Evolutionary conservation across 1,140 invertebrate species (phyloP).

Genomic region (Drosophila carrolli): DNA sequence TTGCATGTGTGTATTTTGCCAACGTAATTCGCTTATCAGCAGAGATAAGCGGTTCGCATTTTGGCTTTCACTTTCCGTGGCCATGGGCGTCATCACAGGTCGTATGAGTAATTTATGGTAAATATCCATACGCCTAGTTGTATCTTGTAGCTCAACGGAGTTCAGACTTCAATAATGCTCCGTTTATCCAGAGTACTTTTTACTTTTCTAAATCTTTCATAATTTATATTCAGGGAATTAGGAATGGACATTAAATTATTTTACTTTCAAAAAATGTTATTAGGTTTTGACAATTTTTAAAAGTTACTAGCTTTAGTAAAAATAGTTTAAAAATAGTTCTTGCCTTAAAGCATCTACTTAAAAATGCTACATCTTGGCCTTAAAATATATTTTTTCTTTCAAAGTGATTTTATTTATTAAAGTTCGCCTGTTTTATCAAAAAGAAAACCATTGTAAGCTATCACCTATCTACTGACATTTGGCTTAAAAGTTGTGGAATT

Average conservation of each 20-base stretch:
- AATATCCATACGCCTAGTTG: constrained; percentile 52
- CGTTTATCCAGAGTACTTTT: too few relatives aligned
- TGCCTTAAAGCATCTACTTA: too few relatives aligned
- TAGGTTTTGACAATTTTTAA: too few relatives aligned
- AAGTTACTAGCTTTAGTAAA: too few relatives aligned
- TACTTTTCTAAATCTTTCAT: too few relatives aligned
- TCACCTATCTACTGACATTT: constrained; percentile 44
- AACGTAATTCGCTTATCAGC: constrained; percentile 37
- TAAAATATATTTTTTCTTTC: too few relatives aligned
- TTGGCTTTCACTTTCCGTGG: constrained; percentile 44
- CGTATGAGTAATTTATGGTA: constrained; percentile 60
- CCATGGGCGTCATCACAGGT: constrained; percentile 40
- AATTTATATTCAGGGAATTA: too few relatives aligned
- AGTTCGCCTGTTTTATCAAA: neutral
- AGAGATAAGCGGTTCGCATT: constrained; percentile 18
- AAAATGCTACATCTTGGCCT: too few relatives aligned
- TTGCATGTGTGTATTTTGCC: constrained; percentile 10
- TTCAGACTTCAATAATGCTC: too few relatives aligned
- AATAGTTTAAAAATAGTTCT: too few relatives aligned
- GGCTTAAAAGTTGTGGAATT: constrained; percentile 33
- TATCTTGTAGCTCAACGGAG: neutral
- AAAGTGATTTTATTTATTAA: constrained; percentile 5
- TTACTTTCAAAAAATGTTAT: too few relatives aligned
- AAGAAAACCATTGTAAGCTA: constrained; percentile 3
- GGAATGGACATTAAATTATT: too few relatives aligned